A percentile compares a stretch with the other conserved stretches of the same genome.
Conservation (phyloP, 2,888 invertebrate species). For the Odontomyia ornata region DNA sequence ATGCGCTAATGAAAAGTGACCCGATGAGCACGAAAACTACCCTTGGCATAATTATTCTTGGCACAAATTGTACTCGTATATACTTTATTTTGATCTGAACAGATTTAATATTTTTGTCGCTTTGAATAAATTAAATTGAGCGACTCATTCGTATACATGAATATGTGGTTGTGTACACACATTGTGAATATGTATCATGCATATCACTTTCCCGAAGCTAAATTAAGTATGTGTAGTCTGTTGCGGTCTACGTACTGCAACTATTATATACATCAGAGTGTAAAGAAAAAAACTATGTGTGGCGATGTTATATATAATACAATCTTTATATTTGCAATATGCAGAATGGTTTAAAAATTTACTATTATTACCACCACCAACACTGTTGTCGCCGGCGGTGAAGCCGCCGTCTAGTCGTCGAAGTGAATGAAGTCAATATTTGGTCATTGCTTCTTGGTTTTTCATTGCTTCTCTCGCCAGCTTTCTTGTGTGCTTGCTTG, state of each 20-base stretch:
- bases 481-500: background rate
- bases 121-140: slow-evolving; percentile 23
- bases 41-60: slow-evolving; percentile 43
- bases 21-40: slow-evolving; percentile 11
- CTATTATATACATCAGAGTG: background rate
- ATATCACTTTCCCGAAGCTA: background rate
- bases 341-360: background rate
- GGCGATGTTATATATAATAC: background rate
- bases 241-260: background rate
- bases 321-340: background rate
- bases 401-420: slow-evolving; percentile 36
- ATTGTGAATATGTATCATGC: too few relatives aligned
- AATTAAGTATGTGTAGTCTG: background rate
- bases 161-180: too few relatives aligned
- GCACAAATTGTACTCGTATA: slow-evolving; percentile 27
- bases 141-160: background rate
- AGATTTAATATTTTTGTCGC: background rate
- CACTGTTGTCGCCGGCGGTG: background rate
- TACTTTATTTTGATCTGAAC: slow-evolving; percentile 24
- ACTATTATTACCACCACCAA: background rate
- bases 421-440: slow-evolving; percentile 33
- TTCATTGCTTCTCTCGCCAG: background rate
- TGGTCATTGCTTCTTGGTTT: slow-evolving; percentile 7
- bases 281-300: background rate
- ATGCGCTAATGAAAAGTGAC: slow-evolving; percentile 16